Percentiles rank a stretch among this genome's conserved stretches.
Conservation (phyloP, 2,888 invertebrate species). For the Biston stratarius region DNA sequence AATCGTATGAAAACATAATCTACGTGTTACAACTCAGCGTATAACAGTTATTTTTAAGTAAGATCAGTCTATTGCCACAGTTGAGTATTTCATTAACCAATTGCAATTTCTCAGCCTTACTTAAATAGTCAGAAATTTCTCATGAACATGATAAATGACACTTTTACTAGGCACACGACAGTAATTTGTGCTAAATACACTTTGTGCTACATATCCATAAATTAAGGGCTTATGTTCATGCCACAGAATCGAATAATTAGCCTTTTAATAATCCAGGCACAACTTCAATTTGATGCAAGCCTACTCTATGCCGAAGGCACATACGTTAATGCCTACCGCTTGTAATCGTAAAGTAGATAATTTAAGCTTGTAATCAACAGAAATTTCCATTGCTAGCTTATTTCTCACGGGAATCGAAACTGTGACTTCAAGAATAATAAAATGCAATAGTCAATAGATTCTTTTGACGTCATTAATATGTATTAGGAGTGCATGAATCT, state of each 20-base stretch:
- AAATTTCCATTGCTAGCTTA: constrained; percentile 41
- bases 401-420: constrained; percentile 56
- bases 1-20: no score
- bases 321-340: constrained; percentile 10
- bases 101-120: neutral
- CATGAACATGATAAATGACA: constrained; percentile 1
- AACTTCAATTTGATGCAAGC: constrained; percentile 9
- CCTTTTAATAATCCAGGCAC: constrained; percentile 14
- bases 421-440: constrained; percentile 44
- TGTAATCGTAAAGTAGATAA: constrained; percentile 35
- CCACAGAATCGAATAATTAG: constrained; percentile 2
- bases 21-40: no score
- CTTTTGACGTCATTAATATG: constrained; percentile 44
- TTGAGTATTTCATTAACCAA: neutral
- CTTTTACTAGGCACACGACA: neutral
- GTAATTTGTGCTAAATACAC: constrained; percentile 13
- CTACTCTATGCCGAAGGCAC: constrained; percentile 11
- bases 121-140: constrained; percentile 1
- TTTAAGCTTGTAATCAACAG: constrained; percentile 44
- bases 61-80: no score
- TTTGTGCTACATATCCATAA: constrained; percentile 3
- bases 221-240: constrained; percentile 2
- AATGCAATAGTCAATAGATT: constrained; percentile 46
- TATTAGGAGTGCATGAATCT: constrained; percentile 41
- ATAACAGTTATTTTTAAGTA: neutral